Conservation (phyloP, 1,140 invertebrate species). For the Caenorhabditis tropicalis region DNA sequence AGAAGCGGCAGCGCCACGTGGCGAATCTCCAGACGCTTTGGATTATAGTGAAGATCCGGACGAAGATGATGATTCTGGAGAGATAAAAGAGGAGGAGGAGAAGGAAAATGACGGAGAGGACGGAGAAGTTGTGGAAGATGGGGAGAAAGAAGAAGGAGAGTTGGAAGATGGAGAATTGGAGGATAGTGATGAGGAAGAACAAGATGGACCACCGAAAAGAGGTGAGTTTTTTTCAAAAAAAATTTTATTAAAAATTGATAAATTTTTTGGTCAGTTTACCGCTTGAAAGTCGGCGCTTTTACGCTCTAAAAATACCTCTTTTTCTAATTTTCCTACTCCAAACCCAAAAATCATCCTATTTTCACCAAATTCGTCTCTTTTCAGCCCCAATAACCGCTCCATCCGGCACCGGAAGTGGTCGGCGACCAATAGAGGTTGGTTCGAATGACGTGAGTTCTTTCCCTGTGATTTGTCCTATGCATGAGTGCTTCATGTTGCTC, state of each 20-base stretch:
- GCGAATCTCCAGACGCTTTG: not conserved
- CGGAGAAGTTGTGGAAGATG: not conserved
- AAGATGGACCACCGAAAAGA: not conserved
- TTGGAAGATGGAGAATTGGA: conserved; percentile 18
- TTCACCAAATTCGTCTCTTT: not conserved
- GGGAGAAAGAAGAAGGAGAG: not conserved
- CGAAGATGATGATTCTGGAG: not conserved
- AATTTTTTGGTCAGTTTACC: not conserved
- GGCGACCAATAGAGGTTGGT: conserved; percentile 16
- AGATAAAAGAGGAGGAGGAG: not conserved
- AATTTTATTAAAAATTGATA: not conserved
- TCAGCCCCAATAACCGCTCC: conserved; percentile 9
- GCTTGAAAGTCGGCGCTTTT: too few relatives aligned
- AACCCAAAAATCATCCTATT: not conserved
- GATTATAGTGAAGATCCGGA: conserved; percentile 22
- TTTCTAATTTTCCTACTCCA: too few relatives aligned
- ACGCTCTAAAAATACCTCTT: too few relatives aligned
- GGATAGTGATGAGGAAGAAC: not conserved
- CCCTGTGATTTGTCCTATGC: not conserved
- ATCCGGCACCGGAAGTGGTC: not conserved
- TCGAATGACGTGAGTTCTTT: conserved; percentile 26
- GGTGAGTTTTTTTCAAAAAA: not conserved
- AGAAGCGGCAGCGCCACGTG: not conserved
- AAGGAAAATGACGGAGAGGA: not conserved
- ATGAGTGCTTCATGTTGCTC: not conserved